phyloP scores from a whole-genome alignment of 2,797 vertebrate genomes.

The Oreonectes daqikongensis region DNA sequence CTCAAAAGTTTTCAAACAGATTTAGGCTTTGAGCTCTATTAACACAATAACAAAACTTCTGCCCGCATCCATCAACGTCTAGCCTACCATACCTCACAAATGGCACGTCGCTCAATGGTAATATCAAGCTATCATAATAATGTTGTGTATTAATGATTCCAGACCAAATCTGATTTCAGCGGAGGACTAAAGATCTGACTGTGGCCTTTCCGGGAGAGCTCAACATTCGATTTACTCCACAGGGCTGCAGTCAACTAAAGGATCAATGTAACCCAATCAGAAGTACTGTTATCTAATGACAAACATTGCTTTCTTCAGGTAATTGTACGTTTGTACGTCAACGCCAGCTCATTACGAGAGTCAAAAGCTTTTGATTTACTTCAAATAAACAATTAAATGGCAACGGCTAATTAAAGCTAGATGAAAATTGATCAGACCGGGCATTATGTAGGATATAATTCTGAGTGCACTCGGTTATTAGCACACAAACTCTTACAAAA shows the following conservation, averaged over 20 bases:
- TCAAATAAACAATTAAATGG: constrained; percentile 38
- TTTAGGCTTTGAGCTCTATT: not conserved
- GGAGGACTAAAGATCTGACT: constrained; percentile 14
- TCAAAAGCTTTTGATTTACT: constrained; percentile 27
- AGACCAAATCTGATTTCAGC: not conserved
- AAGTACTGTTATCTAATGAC: constrained; percentile 33
- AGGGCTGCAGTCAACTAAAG: constrained; percentile 13
- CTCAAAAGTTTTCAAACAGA: not conserved
- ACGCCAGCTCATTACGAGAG: constrained; percentile 14
- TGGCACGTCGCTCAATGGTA: constrained; percentile 14
- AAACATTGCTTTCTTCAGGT: constrained; percentile 46
- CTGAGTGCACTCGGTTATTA: constrained; percentile 3
- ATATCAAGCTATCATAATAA: constrained; percentile 6
- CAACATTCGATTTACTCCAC: constrained; percentile 7
- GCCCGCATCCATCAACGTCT: not conserved
- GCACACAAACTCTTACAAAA: not conserved
- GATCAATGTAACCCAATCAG: constrained; percentile 34
- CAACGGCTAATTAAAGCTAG: constrained; percentile 30
- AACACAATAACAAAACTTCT: constrained; percentile 12
- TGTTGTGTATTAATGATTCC: not conserved
- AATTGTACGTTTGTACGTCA: constrained; percentile 29
- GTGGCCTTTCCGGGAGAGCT: not conserved
- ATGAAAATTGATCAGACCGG: constrained; percentile 25
- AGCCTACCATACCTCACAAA: constrained; percentile 7
- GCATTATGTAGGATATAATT: not conserved